A percentile compares a stretch with the other conserved stretches of the same genome.
These are phyloP conservation scores for Spisula solida DNA, from an alignment of 2,888 invertebrate genomes.

Conservation along the genomic window DNA sequence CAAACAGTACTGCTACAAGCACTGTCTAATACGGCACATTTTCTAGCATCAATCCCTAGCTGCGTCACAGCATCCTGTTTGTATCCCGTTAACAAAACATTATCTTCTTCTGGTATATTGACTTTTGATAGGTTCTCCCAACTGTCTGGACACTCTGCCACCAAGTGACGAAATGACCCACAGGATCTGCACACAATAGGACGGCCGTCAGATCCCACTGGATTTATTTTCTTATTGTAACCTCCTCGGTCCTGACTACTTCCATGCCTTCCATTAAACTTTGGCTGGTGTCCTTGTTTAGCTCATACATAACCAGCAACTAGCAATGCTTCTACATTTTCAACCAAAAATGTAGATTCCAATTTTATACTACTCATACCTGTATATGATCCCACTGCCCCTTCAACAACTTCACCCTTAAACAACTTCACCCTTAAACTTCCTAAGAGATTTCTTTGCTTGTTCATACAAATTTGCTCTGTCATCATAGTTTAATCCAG, in stretches of 20 bases:
- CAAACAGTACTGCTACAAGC: conserved; percentile 72
- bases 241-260: conserved; percentile 48
- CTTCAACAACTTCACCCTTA: no score
- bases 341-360: conserved; percentile 58
- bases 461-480: conserved; percentile 64
- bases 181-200: no score
- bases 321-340: neutral
- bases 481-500: conserved; percentile 67
- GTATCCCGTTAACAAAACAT: neutral
- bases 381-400: no score
- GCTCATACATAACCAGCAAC: neutral
- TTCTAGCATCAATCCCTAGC: conserved; percentile 23
- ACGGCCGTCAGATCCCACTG: no score
- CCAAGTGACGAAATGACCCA: no score
- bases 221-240: no score
- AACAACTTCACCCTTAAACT: conserved; percentile 51
- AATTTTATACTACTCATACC: conserved; percentile 54
- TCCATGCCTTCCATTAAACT: conserved; percentile 50
- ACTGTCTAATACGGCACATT: conserved; percentile 71
- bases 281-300: no score
- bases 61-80: no score
- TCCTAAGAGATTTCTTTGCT: conserved; percentile 59
- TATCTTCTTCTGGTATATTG: conserved; percentile 45
- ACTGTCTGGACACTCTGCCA: no score
- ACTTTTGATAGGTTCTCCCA: conserved; percentile 59